Evolutionary conservation across 2,113 vertebrate genomes (phyloP).

Genomic region (Natator depressus): DNA sequence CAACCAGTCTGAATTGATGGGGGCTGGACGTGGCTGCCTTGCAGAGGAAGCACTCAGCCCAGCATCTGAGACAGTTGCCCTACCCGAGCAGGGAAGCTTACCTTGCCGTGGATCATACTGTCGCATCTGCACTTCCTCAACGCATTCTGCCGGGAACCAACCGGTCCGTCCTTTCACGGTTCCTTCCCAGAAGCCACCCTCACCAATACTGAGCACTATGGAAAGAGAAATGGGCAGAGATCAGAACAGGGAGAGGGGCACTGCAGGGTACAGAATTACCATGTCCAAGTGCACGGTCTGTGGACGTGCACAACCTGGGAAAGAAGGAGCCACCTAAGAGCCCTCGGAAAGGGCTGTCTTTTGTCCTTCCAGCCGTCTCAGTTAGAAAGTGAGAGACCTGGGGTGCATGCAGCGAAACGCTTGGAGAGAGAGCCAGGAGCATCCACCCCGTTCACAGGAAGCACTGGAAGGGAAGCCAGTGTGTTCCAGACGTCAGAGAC

Average conservation of each 20-base stretch:
- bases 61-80: fast-evolving
- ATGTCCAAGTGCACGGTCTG: fast-evolving
- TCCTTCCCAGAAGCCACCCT: conserved; percentile 99
- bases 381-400: not conserved
- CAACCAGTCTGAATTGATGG: fast-evolving
- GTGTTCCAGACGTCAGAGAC: not conserved
- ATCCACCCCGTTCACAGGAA: fast-evolving
- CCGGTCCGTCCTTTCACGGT: conserved; percentile 96
- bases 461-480: fast-evolving
- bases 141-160: conserved; percentile 98
- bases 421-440: fast-evolving
- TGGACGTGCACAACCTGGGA: fast-evolving
- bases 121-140: conserved; percentile 98
- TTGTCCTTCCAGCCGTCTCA: not conserved
- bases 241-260: fast-evolving
- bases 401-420: fast-evolving
- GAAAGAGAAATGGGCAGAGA: not conserved
- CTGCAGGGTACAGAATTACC: not conserved
- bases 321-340: not conserved
- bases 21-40: not conserved
- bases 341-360: not conserved
- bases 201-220: conserved; percentile 96
- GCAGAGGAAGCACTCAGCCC: fast-evolving
- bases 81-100: conserved; percentile 63
- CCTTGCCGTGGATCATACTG: conserved; percentile 92